Evolutionary conservation across 2,113 vertebrate species (phyloP).

Genomic region (Aphyosemion australe): DNA sequence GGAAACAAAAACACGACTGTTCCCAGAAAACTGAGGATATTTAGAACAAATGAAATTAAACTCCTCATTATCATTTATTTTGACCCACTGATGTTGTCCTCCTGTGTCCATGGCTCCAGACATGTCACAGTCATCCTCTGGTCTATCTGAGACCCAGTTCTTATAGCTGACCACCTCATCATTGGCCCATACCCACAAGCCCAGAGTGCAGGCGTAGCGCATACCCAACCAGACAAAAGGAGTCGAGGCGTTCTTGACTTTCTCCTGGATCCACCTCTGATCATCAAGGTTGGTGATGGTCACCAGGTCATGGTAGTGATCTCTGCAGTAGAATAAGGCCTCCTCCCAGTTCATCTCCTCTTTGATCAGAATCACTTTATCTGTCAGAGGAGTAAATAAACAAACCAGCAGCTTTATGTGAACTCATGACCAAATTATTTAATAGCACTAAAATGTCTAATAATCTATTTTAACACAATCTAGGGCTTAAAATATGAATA

Average conservation of each 20-base stretch:
- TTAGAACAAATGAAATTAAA: constrained; percentile 44
- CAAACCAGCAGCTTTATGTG: neutral
- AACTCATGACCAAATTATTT: neutral
- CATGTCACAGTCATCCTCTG: neutral
- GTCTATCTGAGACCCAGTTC: neutral
- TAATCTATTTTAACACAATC: too few species aligned
- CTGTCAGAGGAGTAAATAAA: neutral
- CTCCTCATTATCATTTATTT: accelerated
- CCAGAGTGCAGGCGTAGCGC: constrained; percentile 40
- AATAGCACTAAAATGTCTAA: too few species aligned
- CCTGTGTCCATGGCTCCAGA: constrained; percentile 15
- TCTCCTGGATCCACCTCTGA: constrained; percentile 14
- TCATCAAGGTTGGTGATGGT: neutral
- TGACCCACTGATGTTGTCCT: constrained; percentile 19
- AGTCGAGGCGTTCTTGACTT: neutral
- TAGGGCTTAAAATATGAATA: too few species aligned
- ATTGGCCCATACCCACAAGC: constrained; percentile 48
- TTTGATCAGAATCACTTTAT: constrained; percentile 8
- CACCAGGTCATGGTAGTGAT: constrained; percentile 24
- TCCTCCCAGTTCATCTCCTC: constrained; percentile 13
- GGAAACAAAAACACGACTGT: too few species aligned
- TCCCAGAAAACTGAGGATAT: too few species aligned
- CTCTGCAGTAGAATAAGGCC: constrained; percentile 37
- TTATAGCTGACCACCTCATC: neutral
- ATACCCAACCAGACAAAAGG: constrained; percentile 24